Percentiles rank a stretch among this genome's conserved stretches.
phyloP scores from a whole-genome alignment of 1,140 invertebrate genomes.

The Drosophila equinoxialis region DNA sequence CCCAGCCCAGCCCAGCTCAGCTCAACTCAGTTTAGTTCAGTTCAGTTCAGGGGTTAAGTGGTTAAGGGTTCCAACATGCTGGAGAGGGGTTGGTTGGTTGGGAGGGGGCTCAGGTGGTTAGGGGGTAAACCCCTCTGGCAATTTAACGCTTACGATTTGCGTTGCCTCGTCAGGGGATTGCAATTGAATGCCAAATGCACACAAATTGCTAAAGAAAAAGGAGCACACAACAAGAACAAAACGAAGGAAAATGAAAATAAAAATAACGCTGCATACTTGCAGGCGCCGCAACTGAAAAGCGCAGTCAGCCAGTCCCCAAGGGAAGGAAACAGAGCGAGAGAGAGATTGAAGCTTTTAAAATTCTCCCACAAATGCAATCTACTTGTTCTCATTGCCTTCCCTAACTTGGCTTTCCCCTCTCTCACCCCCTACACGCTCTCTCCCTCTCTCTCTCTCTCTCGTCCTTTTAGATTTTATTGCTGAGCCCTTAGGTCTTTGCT shows the following conservation, averaged over 20 bases:
- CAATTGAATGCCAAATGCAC: slow-evolving; percentile 79
- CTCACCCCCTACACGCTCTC: neutral
- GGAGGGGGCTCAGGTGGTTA: too few relatives aligned
- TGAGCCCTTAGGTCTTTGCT: slow-evolving; percentile 41
- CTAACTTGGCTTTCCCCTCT: neutral
- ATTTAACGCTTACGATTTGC: slow-evolving; percentile 76
- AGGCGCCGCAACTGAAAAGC: slow-evolving; percentile 49
- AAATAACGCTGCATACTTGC: slow-evolving; percentile 55
- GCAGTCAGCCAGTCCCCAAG: slow-evolving; percentile 27
- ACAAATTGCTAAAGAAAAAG: slow-evolving; percentile 61
- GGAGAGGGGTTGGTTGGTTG: neutral
- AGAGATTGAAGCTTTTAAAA: slow-evolving; percentile 67
- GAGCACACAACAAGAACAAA: slow-evolving; percentile 3
- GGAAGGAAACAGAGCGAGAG: slow-evolving; percentile 13
- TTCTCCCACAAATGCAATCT: slow-evolving; percentile 79
- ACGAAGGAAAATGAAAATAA: slow-evolving; percentile 8
- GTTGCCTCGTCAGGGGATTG: slow-evolving; percentile 41
- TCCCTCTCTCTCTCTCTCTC: neutral
- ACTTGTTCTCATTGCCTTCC: slow-evolving; percentile 48
- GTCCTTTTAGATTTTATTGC: slow-evolving; percentile 30
- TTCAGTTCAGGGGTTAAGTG: slow-evolving; percentile 7
- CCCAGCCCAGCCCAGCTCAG: neutral
- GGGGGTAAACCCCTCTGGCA: slow-evolving; percentile 53
- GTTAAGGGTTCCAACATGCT: neutral
- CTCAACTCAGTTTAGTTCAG: neutral